Conservation (phyloP, 2,888 invertebrate genomes). For the Entomobrya proxima region DNA sequence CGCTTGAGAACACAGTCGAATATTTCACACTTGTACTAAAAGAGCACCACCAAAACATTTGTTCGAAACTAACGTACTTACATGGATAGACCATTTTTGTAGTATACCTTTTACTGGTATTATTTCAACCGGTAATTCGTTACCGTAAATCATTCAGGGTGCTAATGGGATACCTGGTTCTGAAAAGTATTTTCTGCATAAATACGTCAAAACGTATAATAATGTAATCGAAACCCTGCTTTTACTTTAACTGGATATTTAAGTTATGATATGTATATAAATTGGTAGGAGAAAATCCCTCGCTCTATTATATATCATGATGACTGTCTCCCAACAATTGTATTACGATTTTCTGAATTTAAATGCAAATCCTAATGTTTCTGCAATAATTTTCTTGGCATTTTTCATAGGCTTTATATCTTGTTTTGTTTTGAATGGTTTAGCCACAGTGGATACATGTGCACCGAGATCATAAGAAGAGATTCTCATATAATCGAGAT, state of each 20-base stretch:
- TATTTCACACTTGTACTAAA: conserved; percentile 14
- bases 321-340: too few species aligned
- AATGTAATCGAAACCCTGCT: conserved; percentile 38
- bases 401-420: background rate
- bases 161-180: conserved; percentile 63
- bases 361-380: too few species aligned
- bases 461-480: conserved; percentile 91
- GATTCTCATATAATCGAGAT: conserved; percentile 92
- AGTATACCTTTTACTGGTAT: background rate
- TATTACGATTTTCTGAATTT: too few species aligned
- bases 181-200: conserved; percentile 49
- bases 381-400: too few species aligned
- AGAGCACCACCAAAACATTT: background rate
- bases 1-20: conserved; percentile 44
- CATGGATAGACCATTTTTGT: background rate
- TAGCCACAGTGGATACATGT: conserved; percentile 90
- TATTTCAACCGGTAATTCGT: conserved; percentile 42
- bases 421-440: conserved; percentile 74
- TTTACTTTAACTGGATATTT: conserved; percentile 5
- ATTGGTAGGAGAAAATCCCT: background rate
- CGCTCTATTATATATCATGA: too few species aligned
- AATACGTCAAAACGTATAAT: conserved; percentile 25
- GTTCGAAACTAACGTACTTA: background rate
- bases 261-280: background rate
- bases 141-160: conserved; percentile 55